Evolutionary conservation across 2,888 invertebrate species (phyloP).

Genomic region (Coelogynopora nodosa): DNA sequence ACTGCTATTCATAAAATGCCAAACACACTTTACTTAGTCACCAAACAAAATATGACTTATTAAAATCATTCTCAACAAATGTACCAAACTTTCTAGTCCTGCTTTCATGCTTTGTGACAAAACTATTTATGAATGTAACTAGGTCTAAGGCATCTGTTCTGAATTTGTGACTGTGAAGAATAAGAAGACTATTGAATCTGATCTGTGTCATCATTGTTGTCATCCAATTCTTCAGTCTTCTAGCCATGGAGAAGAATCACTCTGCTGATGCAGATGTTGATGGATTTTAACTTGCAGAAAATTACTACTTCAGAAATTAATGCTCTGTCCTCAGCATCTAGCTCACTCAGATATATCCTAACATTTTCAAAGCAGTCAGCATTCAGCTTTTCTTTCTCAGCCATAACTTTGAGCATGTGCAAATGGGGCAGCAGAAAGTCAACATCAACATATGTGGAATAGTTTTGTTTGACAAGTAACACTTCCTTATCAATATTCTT

Average conservation of each 20-base stretch:
- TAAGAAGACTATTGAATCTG: constrained; percentile 19
- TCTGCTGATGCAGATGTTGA: not conserved
- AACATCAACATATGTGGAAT: constrained; percentile 6
- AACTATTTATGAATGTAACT: constrained; percentile 4
- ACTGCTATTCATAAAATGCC: constrained; percentile 31
- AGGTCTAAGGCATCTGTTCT: constrained; percentile 31
- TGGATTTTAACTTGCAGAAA: constrained; percentile 2
- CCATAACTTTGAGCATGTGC: not conserved
- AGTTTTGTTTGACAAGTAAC: constrained; percentile 17
- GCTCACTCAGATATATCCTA: constrained; percentile 19
- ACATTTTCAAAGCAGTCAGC: constrained; percentile 13
- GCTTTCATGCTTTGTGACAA: not conserved
- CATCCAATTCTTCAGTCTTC: constrained; percentile 28
- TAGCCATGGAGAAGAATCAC: not conserved
- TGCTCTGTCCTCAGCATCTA: constrained; percentile 24
- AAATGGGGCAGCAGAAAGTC: constrained; percentile 25
- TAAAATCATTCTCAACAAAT: constrained; percentile 9
- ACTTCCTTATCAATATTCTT: constrained; percentile 16
- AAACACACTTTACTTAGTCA: constrained; percentile 23
- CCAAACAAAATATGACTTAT: not conserved
- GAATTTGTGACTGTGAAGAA: constrained; percentile 28
- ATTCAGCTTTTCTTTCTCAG: constrained; percentile 7
- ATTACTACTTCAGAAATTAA: constrained; percentile 23
- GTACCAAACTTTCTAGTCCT: constrained; percentile 13
- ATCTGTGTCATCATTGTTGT: not conserved